Evolutionary conservation across 2,797 vertebrate genomes (phyloP).

Genomic region (Serranus cabrilla): DNA sequence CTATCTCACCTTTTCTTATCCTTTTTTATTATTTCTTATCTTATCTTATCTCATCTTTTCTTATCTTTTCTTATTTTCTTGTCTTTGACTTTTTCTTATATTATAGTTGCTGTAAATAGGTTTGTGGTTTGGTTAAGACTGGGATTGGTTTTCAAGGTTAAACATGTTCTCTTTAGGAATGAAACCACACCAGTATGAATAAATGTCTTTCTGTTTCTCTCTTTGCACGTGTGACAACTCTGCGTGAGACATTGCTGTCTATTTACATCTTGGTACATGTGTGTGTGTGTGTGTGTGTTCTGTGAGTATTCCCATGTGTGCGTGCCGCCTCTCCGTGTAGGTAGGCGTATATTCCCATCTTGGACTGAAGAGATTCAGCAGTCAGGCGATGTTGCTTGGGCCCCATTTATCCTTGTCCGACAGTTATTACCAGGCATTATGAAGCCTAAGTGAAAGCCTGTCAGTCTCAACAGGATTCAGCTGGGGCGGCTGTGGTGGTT

Average conservation of each 20-base stretch:
- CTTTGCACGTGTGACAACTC: background rate
- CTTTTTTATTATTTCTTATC: too few relatives aligned
- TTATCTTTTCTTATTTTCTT: too few relatives aligned
- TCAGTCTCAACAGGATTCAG: constrained; percentile 23
- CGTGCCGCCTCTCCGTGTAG: constrained; percentile 12
- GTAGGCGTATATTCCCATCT: constrained; percentile 38
- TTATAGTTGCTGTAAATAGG: background rate
- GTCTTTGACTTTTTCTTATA: too few relatives aligned
- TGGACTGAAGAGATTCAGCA: constrained; percentile 45
- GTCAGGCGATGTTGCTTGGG: constrained; percentile 43
- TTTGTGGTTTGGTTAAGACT: background rate
- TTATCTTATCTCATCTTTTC: too few relatives aligned
- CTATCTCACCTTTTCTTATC: too few relatives aligned
- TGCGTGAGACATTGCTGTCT: constrained; percentile 8
- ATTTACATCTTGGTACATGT: constrained; percentile 26
- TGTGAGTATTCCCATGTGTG: constrained; percentile 22
- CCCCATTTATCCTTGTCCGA: constrained; percentile 75
- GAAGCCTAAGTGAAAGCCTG: constrained; percentile 53
- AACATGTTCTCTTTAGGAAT: background rate
- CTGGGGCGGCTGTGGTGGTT: background rate
- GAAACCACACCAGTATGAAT: background rate
- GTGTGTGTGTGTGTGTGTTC: constrained; percentile 6
- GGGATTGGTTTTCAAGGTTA: background rate
- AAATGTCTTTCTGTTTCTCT: background rate
- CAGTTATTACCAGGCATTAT: constrained; percentile 72